phyloP scores from a whole-genome alignment of 2,888 invertebrate genomes.

The Agrochola lota region DNA sequence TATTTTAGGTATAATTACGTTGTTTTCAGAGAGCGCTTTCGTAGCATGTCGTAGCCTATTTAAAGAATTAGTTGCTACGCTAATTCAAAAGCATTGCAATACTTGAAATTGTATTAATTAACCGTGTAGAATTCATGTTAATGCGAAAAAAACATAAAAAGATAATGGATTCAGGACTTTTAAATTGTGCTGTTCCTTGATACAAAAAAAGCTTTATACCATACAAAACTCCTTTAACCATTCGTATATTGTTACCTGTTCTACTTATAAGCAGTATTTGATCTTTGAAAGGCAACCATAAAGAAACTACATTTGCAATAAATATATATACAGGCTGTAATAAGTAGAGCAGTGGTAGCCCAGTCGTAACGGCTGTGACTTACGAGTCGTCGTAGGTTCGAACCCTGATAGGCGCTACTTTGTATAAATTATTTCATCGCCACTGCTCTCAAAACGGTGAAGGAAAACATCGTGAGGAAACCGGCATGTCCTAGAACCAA shows the following conservation, averaged over 20 bases:
- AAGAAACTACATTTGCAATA: not conserved
- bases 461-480: too few species aligned
- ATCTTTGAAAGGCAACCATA: not conserved
- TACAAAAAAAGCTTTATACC: not conserved
- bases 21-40: conserved; percentile 18
- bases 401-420: too few species aligned
- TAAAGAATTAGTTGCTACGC: conserved; percentile 23
- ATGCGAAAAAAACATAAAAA: not conserved
- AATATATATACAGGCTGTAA: too few species aligned
- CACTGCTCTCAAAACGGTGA: too few species aligned
- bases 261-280: not conserved
- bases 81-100: conserved; percentile 1
- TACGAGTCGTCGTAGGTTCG: too few species aligned
- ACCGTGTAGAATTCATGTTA: not conserved
- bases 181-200: not conserved
- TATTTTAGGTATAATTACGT: conserved; percentile 10
- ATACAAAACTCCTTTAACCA: not conserved
- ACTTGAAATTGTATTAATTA: not conserved
- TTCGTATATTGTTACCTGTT: not conserved
- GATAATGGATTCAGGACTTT: not conserved
- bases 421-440: too few species aligned
- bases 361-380: too few species aligned
- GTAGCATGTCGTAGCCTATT: conserved; percentile 19
- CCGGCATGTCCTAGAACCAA: too few species aligned
- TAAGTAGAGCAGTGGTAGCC: too few species aligned